A percentile compares a stretch with the other conserved stretches of the same genome.
These are phyloP conservation scores for Numenius arquata DNA, from an alignment of 2,113 vertebrate species.

Conservation along the genomic window DNA sequence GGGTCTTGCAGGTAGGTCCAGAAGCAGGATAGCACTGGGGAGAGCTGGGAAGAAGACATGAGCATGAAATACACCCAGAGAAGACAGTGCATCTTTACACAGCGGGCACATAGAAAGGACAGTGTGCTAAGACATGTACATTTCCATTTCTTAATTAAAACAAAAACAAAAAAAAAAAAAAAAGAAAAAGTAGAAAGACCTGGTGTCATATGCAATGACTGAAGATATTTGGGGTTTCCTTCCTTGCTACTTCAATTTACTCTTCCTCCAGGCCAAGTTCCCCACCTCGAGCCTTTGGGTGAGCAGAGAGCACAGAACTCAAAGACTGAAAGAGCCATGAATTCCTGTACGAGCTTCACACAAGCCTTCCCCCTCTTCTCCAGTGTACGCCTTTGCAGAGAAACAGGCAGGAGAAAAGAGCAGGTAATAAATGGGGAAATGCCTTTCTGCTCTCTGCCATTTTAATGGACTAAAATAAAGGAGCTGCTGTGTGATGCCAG, in stretches of 20 bases:
- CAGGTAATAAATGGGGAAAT: neutral
- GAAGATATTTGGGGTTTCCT: neutral
- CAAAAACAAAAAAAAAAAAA: neutral
- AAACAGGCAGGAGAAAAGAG: neutral
- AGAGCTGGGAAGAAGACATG: neutral
- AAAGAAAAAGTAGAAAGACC: neutral
- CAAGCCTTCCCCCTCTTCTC: neutral
- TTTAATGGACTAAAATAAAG: constrained; percentile 46
- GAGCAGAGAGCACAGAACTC: neutral
- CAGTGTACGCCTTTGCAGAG: neutral
- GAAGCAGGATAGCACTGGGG: accelerated
- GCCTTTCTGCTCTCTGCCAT: neutral
- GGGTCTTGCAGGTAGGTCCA: neutral
- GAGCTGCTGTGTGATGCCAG: neutral
- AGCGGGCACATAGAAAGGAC: neutral
- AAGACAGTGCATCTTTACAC: neutral
- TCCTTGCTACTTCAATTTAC: neutral
- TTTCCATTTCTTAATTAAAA: neutral
- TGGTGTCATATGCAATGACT: neutral
- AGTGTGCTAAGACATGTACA: accelerated
- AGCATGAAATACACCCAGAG: neutral
- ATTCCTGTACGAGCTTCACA: neutral
- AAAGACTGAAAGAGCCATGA: neutral
- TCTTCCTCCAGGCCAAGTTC: neutral
- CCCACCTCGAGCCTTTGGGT: neutral